These are phyloP conservation scores for Globodera rostochiensis DNA, from an alignment of 1,140 invertebrate species.

Conservation along the genomic window DNA sequence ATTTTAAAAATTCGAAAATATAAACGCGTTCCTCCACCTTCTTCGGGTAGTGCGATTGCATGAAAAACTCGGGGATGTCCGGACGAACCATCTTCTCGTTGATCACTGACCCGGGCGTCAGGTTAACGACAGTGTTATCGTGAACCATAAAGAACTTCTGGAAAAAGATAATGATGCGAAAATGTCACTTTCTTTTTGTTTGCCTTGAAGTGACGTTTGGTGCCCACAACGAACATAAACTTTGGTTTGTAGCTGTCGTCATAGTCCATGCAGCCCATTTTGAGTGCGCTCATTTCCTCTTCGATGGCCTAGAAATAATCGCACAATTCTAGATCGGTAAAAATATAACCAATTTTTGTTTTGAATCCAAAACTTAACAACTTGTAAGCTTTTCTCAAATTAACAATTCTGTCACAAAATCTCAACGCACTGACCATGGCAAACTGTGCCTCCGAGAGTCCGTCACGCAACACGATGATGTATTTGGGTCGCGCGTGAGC, in stretches of 20 bases:
- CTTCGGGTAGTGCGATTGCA: constrained; percentile 47
- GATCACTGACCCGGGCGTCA: constrained; percentile 39
- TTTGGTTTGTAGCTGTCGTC: constrained; percentile 37
- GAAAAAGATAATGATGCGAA: too few species aligned
- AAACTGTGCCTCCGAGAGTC: constrained; percentile 45
- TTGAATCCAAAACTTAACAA: too few species aligned
- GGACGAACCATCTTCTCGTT: constrained; percentile 39
- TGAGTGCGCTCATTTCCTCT: constrained; percentile 42
- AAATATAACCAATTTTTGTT: neutral
- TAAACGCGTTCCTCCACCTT: constrained; percentile 23
- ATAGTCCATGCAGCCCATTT: constrained; percentile 37
- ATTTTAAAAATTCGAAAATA: neutral
- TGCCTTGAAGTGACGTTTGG: constrained; percentile 45
- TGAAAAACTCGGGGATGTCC: constrained; percentile 45
- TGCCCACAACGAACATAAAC: constrained; percentile 48
- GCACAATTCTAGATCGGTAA: constrained; percentile 4
- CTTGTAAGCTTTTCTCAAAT: too few species aligned
- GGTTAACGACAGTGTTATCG: constrained; percentile 24
- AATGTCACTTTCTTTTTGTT: too few species aligned
- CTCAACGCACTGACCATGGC: constrained; percentile 25
- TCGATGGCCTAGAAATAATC: constrained; percentile 37
- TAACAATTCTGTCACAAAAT: too few species aligned
- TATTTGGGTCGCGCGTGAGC: constrained; percentile 25
- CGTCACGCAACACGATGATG: constrained; percentile 48
- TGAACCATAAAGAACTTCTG: constrained; percentile 39